A percentile compares a stretch with the other conserved stretches of the same genome.
Conservation (phyloP, 2,113 vertebrate species). For the Istiophorus platypterus region DNA sequence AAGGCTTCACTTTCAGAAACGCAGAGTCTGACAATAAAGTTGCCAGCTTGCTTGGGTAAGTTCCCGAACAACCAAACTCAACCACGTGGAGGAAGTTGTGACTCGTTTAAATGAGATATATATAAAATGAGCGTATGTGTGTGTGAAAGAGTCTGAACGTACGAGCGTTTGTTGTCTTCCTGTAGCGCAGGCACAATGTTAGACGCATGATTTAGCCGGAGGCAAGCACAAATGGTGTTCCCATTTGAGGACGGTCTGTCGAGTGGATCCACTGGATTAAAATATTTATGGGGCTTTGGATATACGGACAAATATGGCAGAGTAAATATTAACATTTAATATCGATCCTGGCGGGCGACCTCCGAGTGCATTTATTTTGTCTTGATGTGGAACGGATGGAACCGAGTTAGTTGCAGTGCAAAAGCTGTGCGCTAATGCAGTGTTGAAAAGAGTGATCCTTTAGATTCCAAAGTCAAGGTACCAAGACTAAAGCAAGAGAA, state of each 20-base stretch:
- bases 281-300: constrained; percentile 55
- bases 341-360: not conserved
- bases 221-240: constrained; percentile 17
- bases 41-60: not conserved
- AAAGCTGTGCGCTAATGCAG: not conserved
- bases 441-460: not conserved
- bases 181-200: not conserved
- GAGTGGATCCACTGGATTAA: constrained; percentile 24
- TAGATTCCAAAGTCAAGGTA: not conserved
- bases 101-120: not conserved
- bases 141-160: not conserved
- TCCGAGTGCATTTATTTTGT: not conserved
- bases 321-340: constrained; percentile 51
- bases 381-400: not conserved
- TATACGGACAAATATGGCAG: constrained; percentile 17
- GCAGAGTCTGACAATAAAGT: constrained; percentile 3
- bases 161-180: not conserved
- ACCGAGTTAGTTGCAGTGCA: not conserved
- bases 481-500: too few relatives aligned
- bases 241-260: constrained; percentile 23
- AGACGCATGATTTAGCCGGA: constrained; percentile 47
- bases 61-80: not conserved
- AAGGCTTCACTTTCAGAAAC: not conserved
- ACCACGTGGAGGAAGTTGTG: constrained; percentile 42
- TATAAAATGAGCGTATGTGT: too few relatives aligned